Evolutionary conservation across 2,888 invertebrate genomes (phyloP).

Genomic region (Cecidostiba fungosa): DNA sequence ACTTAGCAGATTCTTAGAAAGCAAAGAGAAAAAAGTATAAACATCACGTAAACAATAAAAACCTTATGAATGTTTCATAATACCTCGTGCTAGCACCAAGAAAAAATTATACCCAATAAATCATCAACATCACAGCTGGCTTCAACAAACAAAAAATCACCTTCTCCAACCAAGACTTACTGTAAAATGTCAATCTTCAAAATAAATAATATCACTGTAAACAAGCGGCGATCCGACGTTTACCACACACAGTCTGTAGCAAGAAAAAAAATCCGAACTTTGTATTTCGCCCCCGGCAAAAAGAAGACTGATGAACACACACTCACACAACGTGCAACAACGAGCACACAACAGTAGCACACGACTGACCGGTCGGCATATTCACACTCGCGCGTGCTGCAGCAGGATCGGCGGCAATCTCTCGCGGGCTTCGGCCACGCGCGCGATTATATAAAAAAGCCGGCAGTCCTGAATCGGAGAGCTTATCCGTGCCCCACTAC

Average conservation of each 20-base stretch:
- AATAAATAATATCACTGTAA: background rate
- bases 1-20: background rate
- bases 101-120: background rate
- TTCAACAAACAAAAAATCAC: background rate
- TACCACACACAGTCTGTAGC: no score
- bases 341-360: background rate
- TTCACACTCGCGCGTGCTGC: background rate
- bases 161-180: background rate
- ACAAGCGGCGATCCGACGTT: background rate
- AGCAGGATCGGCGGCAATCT: background rate
- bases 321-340: background rate
- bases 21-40: background rate
- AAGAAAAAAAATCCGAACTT: background rate
- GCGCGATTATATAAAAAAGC: background rate
- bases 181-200: background rate
- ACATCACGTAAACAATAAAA: background rate
- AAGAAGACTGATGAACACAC: background rate
- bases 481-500: background rate
- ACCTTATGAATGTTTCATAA: background rate
- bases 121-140: background rate
- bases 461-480: background rate
- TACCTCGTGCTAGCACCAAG: background rate
- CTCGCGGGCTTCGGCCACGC: background rate
- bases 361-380: constrained; percentile 8
- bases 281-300: background rate